Conservation (phyloP, 2,797 vertebrate genomes). For the Taenioides sp. region DNA sequence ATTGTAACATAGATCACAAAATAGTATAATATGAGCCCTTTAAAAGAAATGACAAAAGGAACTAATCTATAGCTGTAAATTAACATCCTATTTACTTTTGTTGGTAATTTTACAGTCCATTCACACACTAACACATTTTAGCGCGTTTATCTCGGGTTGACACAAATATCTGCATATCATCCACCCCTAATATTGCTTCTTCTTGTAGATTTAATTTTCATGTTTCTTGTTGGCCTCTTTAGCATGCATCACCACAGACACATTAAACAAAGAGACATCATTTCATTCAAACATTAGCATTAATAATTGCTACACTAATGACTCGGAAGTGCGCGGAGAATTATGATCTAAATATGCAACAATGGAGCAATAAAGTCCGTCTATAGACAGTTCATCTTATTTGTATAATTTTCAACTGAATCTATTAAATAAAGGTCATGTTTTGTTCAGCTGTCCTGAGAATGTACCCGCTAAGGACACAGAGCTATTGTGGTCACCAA, state of each 20-base stretch:
- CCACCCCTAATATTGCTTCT: background rate
- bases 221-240: background rate
- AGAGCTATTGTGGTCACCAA: background rate
- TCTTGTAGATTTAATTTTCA: background rate
- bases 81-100: no score
- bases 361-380: background rate
- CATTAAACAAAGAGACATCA: background rate
- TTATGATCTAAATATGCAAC: background rate
- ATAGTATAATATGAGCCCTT: no score
- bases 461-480: background rate
- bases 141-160: no score
- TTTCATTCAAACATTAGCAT: background rate
- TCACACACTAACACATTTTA: no score
- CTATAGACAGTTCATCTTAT: background rate
- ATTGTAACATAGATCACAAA: no score
- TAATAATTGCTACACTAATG: constrained; percentile 1
- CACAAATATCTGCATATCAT: background rate
- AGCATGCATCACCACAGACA: background rate
- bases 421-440: constrained; percentile 6
- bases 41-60: no score
- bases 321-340: background rate
- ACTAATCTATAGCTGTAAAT: no score
- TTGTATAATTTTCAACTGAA: background rate
- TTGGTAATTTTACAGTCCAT: no score
- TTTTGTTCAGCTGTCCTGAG: background rate